Evolutionary conservation across 2,113 vertebrate genomes (phyloP).

Genomic region (Gulo gulo): DNA sequence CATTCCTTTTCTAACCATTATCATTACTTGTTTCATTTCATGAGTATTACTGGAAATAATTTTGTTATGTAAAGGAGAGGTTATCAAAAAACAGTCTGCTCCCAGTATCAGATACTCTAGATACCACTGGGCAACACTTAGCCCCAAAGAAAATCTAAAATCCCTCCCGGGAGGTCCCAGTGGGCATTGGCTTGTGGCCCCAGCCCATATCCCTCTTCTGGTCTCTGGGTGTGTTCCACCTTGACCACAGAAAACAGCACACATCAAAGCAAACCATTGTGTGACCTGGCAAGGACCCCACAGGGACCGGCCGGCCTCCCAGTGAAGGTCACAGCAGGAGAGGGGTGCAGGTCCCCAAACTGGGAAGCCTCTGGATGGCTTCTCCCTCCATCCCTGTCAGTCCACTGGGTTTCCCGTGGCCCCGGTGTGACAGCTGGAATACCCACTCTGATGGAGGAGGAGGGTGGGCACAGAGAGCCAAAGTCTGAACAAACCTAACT

Average conservation of each 20-base stretch:
- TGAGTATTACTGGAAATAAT: not conserved
- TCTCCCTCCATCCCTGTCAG: not conserved
- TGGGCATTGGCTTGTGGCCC: fast-evolving
- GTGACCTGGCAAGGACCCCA: not conserved
- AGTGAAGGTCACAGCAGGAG: not conserved
- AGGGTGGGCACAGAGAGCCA: not conserved
- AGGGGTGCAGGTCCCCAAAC: not conserved
- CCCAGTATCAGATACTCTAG: not conserved
- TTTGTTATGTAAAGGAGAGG: not conserved
- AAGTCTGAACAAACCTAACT: not conserved
- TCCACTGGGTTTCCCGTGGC: not conserved
- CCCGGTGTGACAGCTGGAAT: not conserved
- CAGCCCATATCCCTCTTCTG: not conserved
- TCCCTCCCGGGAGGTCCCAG: not conserved
- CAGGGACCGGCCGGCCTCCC: no score
- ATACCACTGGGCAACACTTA: not conserved
- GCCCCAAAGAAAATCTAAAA: not conserved
- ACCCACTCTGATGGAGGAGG: not conserved
- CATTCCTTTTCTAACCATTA: not conserved
- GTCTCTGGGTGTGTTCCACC: not conserved
- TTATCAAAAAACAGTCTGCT: not conserved
- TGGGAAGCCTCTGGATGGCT: not conserved
- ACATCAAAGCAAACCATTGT: not conserved
- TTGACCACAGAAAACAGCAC: not conserved
- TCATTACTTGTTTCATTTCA: not conserved